These are phyloP conservation scores for Sparus aurata DNA, from an alignment of 2,797 vertebrate genomes.

Conservation along the genomic window DNA sequence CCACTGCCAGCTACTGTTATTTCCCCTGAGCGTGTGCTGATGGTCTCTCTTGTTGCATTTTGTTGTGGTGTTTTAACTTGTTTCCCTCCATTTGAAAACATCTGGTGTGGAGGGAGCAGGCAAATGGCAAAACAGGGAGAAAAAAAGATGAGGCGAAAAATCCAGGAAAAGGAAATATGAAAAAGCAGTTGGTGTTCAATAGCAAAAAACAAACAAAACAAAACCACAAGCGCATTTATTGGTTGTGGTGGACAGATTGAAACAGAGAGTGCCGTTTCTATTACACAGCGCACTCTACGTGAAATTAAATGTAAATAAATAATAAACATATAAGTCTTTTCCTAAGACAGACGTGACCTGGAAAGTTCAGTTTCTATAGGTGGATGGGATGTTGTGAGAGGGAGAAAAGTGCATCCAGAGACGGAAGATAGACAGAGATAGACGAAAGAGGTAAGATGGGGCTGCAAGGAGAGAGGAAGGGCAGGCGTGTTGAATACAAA, in stretches of 20 bases:
- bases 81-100: conserved; percentile 79
- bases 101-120: conserved; percentile 59
- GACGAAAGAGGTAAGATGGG: conserved; percentile 57
- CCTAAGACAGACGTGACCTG: conserved; percentile 56
- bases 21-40: conserved; percentile 79
- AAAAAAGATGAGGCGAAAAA: conserved; percentile 24
- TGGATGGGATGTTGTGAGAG: conserved; percentile 52
- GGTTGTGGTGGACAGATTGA: conserved; percentile 32
- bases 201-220: conserved; percentile 59
- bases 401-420: conserved; percentile 58
- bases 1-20: conserved; percentile 75
- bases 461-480: conserved; percentile 80
- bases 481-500: conserved; percentile 85
- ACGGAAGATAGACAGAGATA: conserved; percentile 60
- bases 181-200: conserved; percentile 56
- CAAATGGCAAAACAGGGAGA: conserved; percentile 21
- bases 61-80: conserved; percentile 77
- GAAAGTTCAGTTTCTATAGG: conserved; percentile 68
- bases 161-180: conserved; percentile 46
- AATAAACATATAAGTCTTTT: conserved; percentile 24
- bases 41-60: conserved; percentile 72
- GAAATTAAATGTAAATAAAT: conserved; percentile 70
- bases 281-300: conserved; percentile 29
- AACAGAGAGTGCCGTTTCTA: conserved; percentile 22
- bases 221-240: conserved; percentile 51